Conservation (phyloP, 2,888 invertebrate genomes). For the Diadegma fenestrale region DNA sequence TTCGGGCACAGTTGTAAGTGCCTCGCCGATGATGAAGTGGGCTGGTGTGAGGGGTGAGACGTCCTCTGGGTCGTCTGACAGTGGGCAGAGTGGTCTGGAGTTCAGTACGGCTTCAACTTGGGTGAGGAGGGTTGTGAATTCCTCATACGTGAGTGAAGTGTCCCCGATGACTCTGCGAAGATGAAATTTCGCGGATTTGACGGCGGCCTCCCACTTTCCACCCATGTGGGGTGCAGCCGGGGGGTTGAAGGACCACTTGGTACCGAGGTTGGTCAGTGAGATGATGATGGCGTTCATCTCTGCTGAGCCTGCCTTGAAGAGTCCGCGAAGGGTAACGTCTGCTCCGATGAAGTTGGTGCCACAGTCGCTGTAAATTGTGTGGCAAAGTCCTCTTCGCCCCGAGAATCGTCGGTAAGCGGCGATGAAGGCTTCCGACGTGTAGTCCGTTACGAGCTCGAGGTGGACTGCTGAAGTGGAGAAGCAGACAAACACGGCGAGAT, state of each 20-base stretch:
- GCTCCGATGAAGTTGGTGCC: not conserved
- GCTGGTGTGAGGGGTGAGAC: too few species aligned
- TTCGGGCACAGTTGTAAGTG: too few species aligned
- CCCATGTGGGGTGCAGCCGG: conserved; percentile 24
- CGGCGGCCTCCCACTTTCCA: conserved; percentile 21
- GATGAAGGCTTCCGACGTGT: conserved; percentile 66
- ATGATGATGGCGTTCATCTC: not conserved
- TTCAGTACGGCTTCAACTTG: too few species aligned
- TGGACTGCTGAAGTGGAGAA: too few species aligned
- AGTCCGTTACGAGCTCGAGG: conserved; percentile 68
- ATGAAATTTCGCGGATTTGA: conserved; percentile 44
- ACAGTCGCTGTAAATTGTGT: not conserved
- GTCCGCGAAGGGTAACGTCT: not conserved
- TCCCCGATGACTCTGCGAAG: conserved; percentile 20
- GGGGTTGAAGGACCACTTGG: conserved; percentile 18
- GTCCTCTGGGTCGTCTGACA: too few species aligned
- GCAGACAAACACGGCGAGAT: too few species aligned
- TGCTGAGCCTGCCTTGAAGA: not conserved
- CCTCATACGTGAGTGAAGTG: too few species aligned
- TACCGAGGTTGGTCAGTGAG: not conserved
- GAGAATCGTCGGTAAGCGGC: conserved; percentile 69
- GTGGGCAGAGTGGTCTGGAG: too few species aligned
- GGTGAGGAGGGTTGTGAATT: too few species aligned
- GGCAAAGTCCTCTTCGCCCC: conserved; percentile 65
- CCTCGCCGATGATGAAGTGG: too few species aligned